These are phyloP conservation scores for Coreoperca whiteheadi DNA, from an alignment of 2,113 vertebrate species.

Conservation along the genomic window DNA sequence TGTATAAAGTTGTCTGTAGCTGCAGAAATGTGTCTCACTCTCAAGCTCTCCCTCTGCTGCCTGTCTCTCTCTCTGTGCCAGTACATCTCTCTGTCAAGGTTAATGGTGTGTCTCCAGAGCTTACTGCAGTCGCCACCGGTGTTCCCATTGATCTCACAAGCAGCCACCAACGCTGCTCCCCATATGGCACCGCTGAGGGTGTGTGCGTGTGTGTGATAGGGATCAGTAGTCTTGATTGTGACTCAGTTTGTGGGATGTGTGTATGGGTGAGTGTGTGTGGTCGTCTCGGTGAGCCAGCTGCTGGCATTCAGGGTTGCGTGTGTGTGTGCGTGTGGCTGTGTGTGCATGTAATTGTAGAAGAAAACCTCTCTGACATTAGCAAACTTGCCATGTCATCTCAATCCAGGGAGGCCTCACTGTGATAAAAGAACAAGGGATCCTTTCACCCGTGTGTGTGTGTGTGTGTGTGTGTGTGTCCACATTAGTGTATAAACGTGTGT, in stretches of 20 bases:
- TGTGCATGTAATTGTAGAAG: constrained; percentile 51
- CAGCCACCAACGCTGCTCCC: constrained; percentile 59
- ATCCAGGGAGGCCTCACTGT: constrained; percentile 49
- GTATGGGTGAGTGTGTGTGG: constrained; percentile 67
- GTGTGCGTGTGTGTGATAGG: constrained; percentile 50
- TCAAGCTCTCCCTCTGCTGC: neutral
- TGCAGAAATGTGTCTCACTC: constrained; percentile 14
- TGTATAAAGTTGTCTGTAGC: constrained; percentile 3
- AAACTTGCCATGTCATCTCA: constrained; percentile 77
- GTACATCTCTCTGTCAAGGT: constrained; percentile 57
- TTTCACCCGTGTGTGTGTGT: constrained; percentile 49
- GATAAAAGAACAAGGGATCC: constrained; percentile 71
- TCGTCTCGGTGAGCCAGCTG: constrained; percentile 70
- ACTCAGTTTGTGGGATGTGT: constrained; percentile 59
- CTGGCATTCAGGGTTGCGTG: constrained; percentile 55
- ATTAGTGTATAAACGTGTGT: constrained; percentile 10
- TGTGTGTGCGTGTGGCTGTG: constrained; percentile 35
- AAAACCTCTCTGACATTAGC: constrained; percentile 70
- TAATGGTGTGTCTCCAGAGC: constrained; percentile 64
- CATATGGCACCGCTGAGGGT: constrained; percentile 63
- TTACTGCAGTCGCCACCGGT: constrained; percentile 54
- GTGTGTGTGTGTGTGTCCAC: constrained; percentile 30
- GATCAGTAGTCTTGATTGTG: constrained; percentile 72
- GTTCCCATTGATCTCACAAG: constrained; percentile 69
- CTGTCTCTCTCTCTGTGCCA: constrained; percentile 21